Evolutionary conservation across 2,113 vertebrate genomes (phyloP).

Genomic region (Uria lomvia): DNA sequence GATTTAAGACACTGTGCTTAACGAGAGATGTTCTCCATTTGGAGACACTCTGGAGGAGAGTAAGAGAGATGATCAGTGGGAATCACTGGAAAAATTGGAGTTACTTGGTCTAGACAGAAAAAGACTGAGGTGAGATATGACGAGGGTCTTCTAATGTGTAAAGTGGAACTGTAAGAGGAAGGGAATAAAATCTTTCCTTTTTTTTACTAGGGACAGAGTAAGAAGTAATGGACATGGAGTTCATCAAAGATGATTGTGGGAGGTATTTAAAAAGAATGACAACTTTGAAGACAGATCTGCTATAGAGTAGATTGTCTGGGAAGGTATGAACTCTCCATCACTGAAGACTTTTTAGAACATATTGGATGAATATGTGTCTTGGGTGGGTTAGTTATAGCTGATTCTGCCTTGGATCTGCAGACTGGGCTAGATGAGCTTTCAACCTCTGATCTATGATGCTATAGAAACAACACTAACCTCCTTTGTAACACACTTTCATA

Average conservation of each 20-base stretch:
- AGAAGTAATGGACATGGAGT: neutral
- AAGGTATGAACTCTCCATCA: neutral
- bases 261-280: neutral
- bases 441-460: neutral
- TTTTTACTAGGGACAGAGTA: neutral
- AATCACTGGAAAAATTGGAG: neutral
- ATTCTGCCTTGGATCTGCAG: neutral
- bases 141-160: neutral
- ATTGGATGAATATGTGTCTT: neutral
- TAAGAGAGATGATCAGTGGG: neutral
- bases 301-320: neutral
- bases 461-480: neutral
- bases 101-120: neutral
- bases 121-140: neutral
- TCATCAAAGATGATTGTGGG: neutral
- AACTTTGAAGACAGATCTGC: neutral
- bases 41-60: neutral
- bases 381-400: neutral
- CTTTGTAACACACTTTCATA: neutral
- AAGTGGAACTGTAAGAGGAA: neutral
- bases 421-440: neutral
- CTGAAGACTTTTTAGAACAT: neutral
- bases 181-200: neutral
- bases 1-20: neutral
- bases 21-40: neutral